Evolutionary conservation across 2,888 invertebrate genomes (phyloP), one percentile per base, ranked within the genome.

Genomic region (Diaphora mendica): DNA sequence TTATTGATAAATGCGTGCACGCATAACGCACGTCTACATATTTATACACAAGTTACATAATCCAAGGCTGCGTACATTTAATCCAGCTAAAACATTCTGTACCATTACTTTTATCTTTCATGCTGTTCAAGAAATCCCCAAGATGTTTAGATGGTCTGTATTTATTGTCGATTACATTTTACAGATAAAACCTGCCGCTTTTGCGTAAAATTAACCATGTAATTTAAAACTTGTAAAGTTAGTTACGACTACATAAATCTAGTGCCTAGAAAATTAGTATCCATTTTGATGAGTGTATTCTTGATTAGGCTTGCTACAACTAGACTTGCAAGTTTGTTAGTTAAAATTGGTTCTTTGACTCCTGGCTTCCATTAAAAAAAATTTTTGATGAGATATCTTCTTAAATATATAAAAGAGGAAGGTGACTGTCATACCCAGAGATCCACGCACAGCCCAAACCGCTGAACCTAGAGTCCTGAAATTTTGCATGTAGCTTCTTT

Each of bases 171-270:
- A 78, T 84, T 77, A 80, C 64, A 66, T 72, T 74, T 68, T 65
- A 17, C 26, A 76, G 81, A 82, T 82, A 64, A 81, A 83, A 84
- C 71, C 68, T 77, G 75, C 83, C 83, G 83, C 83, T 75, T 77
- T 77, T 81, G 75, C 77, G 70, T 81, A 75, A 79, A 85, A 82
- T 79, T 73, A 76, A 78, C 83, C 79, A 78, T 83, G 83, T 77
- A 79, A 82, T 84, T 79, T 79, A 77, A 84, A 82, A 84, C 76
- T 74, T 79, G 77, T 77, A 70, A 73, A 80, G 62, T 75, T 70
- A 72, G 64, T 72, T 73, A 75, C 62, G 67, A 55, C 72, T 75
- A 75, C 68, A 68, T 64, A 62, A 74, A 68, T 76, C 73, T 80
- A 71, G 76, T 71, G 68, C 51, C 23, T 68, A 66, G 71, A 80